Base-by-base conservation (phyloP, 2,797 vertebrate genomes). In the Poeciliopsis turneri region DNA sequence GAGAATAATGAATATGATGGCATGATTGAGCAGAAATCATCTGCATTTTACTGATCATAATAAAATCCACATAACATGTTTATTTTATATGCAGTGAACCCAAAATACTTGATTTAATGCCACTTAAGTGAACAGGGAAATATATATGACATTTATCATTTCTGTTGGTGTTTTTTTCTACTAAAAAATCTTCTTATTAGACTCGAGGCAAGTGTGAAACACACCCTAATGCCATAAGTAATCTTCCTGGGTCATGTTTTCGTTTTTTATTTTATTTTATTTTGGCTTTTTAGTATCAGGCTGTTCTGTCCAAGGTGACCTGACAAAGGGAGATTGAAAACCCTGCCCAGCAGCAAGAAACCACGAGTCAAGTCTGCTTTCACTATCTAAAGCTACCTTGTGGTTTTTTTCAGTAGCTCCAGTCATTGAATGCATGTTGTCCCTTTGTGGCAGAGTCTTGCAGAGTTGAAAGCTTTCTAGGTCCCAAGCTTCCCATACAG, bases 351-450 rank as follows among this genome's bases (percentile, higher is more conserved):
- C 33, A 73, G 59, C 70, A 55, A 72, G 39, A 75, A 75, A 30
- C 73, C 43, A 39, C 3, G 16, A 30, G 36, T 49, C 23, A 69
- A 47, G 45, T 49, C 45, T 12, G 23, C 55, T 46, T 11, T 64
- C 55, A 28, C n/a, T 61, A 78, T 64, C 45, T 46, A n/a, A 61
- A 64, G 30, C 43, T 30, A 78, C 45, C 33, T 64, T 78, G 70
- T 47, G 53, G 43, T 15, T 23, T 51, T 51, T 47, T 46, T 64
- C 20, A 8, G 47, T 55, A 30, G 64, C 66, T 77, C 45, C 36
- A 5, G 57, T n/a, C 25, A 46, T 46, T 59, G 47, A 79, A 53
- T 41, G 11, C 45, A 9, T 43, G 36, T 18, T 75, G 51, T n/a
- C 69, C 33, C 23, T 70, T 13, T 28, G 66, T 16, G 39, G 23